A percentile compares a stretch with the other conserved stretches of the same genome.
phyloP scores from a whole-genome alignment of 2,113 vertebrate species.

The Coturnix japonica region DNA sequence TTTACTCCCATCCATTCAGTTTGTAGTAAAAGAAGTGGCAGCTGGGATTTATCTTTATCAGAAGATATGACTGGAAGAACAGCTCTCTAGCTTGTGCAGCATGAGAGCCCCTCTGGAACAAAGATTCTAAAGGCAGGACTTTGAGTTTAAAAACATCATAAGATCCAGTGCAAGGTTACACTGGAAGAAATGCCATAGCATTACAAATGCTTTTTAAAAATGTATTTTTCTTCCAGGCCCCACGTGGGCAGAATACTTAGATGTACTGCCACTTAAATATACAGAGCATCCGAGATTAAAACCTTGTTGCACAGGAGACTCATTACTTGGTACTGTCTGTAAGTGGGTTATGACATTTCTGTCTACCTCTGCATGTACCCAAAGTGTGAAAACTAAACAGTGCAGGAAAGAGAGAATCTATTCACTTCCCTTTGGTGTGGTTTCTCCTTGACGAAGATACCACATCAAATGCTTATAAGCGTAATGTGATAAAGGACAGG shows the following conservation, averaged over 20 bases:
- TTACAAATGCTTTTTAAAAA: background rate
- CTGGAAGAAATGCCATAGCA: background rate
- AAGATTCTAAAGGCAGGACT: background rate
- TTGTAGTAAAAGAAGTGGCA: background rate
- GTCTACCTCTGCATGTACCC: background rate
- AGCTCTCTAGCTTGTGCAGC: conserved; percentile 11
- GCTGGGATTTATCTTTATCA: background rate
- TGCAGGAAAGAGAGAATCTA: background rate
- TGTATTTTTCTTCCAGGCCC: background rate
- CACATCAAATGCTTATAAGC: background rate
- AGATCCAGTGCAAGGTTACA: background rate
- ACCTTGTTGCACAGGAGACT: background rate
- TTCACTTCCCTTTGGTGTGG: background rate
- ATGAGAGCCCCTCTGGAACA: background rate
- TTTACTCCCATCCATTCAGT: conserved; percentile 4
- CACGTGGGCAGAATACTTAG: background rate
- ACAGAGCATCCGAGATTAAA: background rate
- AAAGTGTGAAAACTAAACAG: background rate
- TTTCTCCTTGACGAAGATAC: background rate
- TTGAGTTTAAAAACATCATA: background rate
- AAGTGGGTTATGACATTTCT: background rate
- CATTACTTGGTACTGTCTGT: background rate
- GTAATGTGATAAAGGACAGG: background rate
- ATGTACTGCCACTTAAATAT: background rate
- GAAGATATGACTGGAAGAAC: background rate